phyloP scores from a whole-genome alignment of 2,797 vertebrate species.

The Xiphophorus birchmanni region DNA sequence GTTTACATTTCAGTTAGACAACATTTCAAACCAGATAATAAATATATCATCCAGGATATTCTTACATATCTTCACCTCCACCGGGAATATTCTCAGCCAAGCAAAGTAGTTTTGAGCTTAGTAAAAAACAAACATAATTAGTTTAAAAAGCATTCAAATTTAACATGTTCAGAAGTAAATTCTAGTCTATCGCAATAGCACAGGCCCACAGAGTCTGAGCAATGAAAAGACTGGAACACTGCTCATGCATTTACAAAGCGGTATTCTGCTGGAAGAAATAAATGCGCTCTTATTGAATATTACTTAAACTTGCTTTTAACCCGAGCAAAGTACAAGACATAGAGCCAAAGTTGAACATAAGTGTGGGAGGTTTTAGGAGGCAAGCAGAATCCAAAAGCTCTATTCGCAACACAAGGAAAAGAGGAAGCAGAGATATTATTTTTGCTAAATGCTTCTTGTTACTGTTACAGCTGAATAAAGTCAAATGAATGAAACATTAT shows the following conservation, averaged over 20 bases:
- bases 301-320: not conserved
- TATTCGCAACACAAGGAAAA: not conserved
- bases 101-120: not conserved
- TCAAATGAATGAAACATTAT: not conserved
- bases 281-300: not conserved
- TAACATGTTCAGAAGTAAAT: not conserved
- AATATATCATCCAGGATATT: not conserved
- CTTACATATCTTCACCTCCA: not conserved
- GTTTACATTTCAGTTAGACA: not conserved
- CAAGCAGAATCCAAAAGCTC: not conserved
- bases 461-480: not conserved
- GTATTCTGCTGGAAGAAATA: not conserved
- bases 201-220: not conserved
- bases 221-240: no score
- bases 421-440: not conserved
- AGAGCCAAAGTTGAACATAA: not conserved
- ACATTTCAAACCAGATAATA: not conserved
- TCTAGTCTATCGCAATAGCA: not conserved
- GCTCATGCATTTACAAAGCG: not conserved
- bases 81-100: not conserved
- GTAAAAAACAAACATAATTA: not conserved
- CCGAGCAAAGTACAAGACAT: not conserved
- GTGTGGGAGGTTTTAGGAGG: not conserved
- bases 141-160: not conserved
- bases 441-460: not conserved